Base-by-base conservation (phyloP, 1,140 invertebrate genomes). In the Eupristina koningsbergeri region DNA sequence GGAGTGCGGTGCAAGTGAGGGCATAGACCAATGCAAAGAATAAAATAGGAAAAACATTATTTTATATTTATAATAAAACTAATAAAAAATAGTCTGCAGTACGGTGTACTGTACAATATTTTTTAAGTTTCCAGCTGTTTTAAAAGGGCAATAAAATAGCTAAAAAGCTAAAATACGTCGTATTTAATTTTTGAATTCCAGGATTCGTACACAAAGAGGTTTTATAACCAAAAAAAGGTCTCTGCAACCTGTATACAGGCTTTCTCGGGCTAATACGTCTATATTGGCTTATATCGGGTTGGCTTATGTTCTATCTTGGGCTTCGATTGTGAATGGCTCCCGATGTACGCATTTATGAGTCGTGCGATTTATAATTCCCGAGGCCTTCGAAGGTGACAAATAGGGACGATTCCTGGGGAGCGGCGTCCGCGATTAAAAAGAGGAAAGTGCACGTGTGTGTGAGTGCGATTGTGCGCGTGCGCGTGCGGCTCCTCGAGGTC, bases 321-420 rank as follows among this genome's bases (percentile, higher is more conserved):
- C 19, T 71, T 26, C 26, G 36, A 71, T 41, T n/a, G 67, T 41
- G 22, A 71, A 41, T 41, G 41, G 22, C 19, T 71, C 26, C 36
- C 36, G 36, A 71, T 41, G 36, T n/a, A 41, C 6, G 36, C 22
- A 41, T 71, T 41, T 39, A 71, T 2, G 36, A 71, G 36, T 31
- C 26, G 5, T 22, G 36, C 67, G 22, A 71, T 47, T 63, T 22
- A 39, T 80, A 78, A 78, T 78, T 71, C 36, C 41, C 26, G 67
- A 7, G 39, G 36, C 6, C 22, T n/a, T n/a, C 22, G 19, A 26
- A 80, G 64, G 63, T 80, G 78, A 80, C 78, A 80, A 80, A 81
- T 73, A 73, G 58, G 79, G 79, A 31, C 31, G 50, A 58, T 53
- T 41, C 79, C 79, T 39, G 67, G 26, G 69, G 67, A 39, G 75